Evolutionary conservation across 2,113 vertebrate species (phyloP).

Genomic region (Myrmecobius fasciatus): DNA sequence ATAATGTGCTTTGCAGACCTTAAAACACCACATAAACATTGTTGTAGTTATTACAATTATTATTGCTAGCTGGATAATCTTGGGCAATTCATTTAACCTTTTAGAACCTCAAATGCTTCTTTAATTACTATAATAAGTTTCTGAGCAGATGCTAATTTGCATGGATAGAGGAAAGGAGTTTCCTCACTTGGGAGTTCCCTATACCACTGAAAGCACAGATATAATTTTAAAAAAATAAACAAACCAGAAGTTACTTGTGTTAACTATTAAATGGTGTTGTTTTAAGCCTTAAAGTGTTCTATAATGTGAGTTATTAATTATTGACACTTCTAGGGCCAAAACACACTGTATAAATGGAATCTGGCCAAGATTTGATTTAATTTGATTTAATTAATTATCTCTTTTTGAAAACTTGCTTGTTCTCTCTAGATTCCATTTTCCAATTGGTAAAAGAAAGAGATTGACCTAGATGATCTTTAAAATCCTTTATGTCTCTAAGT

Average conservation of each 20-base stretch:
- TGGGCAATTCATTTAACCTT: neutral
- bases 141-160: neutral
- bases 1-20: neutral
- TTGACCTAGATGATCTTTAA: neutral
- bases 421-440: neutral
- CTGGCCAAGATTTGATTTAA: neutral
- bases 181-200: neutral
- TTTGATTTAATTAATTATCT: neutral
- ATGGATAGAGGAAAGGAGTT: neutral
- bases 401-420: neutral
- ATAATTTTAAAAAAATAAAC: neutral
- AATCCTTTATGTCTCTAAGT: neutral
- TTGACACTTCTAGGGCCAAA: neutral
- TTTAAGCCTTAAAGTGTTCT: neutral
- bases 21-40: neutral
- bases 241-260: neutral
- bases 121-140: neutral
- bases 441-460: neutral
- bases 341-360: neutral
- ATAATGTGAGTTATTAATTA: neutral
- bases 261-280: neutral
- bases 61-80: neutral
- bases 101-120: neutral
- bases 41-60: neutral
- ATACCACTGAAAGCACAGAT: neutral